Evolutionary conservation across 2,888 invertebrate species (phyloP).

Genomic region (Limnephilus rhombicus): DNA sequence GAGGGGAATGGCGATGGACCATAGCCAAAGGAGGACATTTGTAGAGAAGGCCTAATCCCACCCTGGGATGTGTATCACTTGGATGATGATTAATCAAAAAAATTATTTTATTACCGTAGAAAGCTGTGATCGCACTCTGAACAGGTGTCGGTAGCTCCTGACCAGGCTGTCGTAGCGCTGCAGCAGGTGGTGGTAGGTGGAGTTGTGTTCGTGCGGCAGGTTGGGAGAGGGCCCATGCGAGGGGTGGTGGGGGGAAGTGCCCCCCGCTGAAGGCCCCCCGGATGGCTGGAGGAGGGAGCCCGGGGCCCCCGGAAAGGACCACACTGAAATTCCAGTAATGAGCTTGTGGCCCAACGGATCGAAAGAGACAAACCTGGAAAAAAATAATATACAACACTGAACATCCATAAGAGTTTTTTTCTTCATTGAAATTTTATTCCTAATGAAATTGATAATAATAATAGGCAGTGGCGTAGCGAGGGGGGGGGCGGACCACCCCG

Average conservation of each 20-base stretch:
- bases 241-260: conserved; percentile 68
- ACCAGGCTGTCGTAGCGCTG: conserved; percentile 77
- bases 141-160: conserved; percentile 76
- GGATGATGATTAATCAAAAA: conserved; percentile 7
- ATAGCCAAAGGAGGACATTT: too few species aligned
- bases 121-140: conserved; percentile 72
- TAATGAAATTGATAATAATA: neutral
- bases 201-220: conserved; percentile 70
- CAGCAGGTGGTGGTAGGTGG: conserved; percentile 76
- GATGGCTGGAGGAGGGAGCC: conserved; percentile 68
- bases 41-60: neutral
- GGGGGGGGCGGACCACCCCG: too few species aligned
- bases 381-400: neutral
- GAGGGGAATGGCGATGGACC: too few species aligned
- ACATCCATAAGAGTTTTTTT: neutral
- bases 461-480: too few species aligned
- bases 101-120: conserved; percentile 55
- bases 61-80: neutral
- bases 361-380: conserved; percentile 88
- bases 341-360: conserved; percentile 88
- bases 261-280: conserved; percentile 67
- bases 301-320: conserved; percentile 71
- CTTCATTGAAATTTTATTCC: neutral
- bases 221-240: conserved; percentile 67
- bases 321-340: conserved; percentile 88